Percentiles rank a stretch among this genome's conserved stretches.
Evolutionary conservation across 92 coral and sea anemone genomes (phyloP).

Genomic region (Nematostella vectensis): DNA sequence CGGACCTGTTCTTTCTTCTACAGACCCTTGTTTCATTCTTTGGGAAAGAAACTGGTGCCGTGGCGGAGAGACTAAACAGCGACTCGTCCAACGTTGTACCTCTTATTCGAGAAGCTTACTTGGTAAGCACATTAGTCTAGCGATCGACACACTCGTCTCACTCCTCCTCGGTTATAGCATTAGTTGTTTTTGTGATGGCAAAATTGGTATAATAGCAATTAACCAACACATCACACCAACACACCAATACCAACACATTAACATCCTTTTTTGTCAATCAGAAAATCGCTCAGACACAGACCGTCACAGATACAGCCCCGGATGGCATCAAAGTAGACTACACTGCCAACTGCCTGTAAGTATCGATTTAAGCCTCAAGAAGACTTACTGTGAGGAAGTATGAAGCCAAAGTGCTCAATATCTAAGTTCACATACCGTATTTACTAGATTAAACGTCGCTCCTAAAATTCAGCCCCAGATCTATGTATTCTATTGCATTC

Average conservation of each 20-base stretch:
- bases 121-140: slow-evolving; percentile 48
- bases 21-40: slow-evolving; percentile 69
- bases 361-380: no score
- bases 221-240: no score
- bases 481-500: no score
- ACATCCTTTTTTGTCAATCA: neutral
- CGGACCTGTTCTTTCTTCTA: no score
- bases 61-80: slow-evolving; percentile 45
- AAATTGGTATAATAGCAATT: no score
- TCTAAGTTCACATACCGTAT: no score
- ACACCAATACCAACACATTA: no score
- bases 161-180: neutral
- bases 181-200: neutral
- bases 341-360: slow-evolving; percentile 87
- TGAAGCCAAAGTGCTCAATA: neutral
- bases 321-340: slow-evolving; percentile 70
- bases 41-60: slow-evolving; percentile 81
- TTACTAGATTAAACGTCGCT: no score
- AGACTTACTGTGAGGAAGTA: neutral
- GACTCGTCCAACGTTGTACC: slow-evolving; percentile 87
- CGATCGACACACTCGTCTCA: neutral
- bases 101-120: slow-evolving; percentile 70
- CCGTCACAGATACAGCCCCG: slow-evolving; percentile 70
- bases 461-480: no score
- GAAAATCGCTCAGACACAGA: slow-evolving; percentile 79